Base-by-base conservation (phyloP, 2,888 invertebrate genomes). In the Neoaliturus tenellus region DNA sequence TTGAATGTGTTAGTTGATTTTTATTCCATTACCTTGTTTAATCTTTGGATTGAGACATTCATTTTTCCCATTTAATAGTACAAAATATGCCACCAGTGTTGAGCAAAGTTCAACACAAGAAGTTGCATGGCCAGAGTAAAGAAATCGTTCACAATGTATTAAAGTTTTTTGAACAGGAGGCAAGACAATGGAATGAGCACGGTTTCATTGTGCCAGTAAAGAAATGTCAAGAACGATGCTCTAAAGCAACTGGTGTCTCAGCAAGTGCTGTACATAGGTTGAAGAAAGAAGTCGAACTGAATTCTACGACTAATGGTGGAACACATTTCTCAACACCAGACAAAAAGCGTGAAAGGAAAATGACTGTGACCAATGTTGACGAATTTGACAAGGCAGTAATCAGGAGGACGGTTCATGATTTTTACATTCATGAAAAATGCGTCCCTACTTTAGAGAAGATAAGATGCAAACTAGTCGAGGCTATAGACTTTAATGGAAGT, bases 301-400 rank as follows among this genome's bases (percentile, higher is more conserved):
- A 55, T 55, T 23, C 20, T 55, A 55, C 55, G 20, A 28, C 33
- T 33, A 28, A 10, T 69, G 69, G 33, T 33, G 69, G 20, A 31
- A 20, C 12, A 55, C 23, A 20, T 14, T 44, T 44, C 17, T 20
- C 23, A 23, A 20, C 55, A 55, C 55, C 55, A 69, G 69, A 69
- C 31, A 69, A 69, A 69, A 69, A 69, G 31, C 69, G 69, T 6
- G 31, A 69, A 69, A 35, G 12, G 4, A 69, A 69, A 55, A 55
- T 23, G 25, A 55, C 20, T 55, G 23, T 55, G 20, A 20, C 55
- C 20, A 23, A 55, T 6, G 31, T 69, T 28, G 28, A 69, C 31
- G 69, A 69, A 12, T 69, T 69, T 28, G 20, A 69, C 69, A 69
- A 69, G 41, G 71, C 73, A 73, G 41, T 73, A 14, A 41, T 73